These are phyloP conservation scores for Carcinoscorpius rotundicauda DNA, from an alignment of 1,140 invertebrate species.

Conservation along the genomic window DNA sequence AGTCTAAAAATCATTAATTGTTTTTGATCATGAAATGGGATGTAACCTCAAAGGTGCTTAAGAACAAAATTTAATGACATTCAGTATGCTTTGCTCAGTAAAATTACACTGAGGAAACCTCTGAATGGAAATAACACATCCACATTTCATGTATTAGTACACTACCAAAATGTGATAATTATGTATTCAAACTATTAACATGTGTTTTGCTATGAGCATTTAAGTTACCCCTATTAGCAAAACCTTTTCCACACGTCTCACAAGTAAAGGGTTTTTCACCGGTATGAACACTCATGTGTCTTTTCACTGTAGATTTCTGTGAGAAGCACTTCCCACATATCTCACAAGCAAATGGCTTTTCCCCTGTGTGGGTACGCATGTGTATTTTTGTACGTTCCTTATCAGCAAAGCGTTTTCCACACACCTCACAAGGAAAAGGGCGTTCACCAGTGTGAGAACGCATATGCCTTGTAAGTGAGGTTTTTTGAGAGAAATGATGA, in stretches of 20 bases:
- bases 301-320: conserved; percentile 28
- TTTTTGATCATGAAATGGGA: no score
- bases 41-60: no score
- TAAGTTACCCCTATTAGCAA: conserved; percentile 84
- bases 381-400: conserved; percentile 29
- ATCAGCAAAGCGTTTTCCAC: conserved; percentile 30
- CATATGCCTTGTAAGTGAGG: conserved; percentile 30
- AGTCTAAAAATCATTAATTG: no score
- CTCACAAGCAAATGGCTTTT: conserved; percentile 33
- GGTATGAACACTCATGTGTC: background rate
- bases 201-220: conserved; percentile 98
- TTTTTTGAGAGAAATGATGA: conserved; percentile 48
- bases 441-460: conserved; percentile 34
- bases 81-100: no score
- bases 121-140: no score
- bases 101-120: no score
- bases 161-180: no score
- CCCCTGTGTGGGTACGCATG: conserved; percentile 31
- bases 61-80: no score
- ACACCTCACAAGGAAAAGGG: conserved; percentile 33
- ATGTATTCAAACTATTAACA: conserved; percentile 7
- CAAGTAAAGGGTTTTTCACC: conserved; percentile 1
- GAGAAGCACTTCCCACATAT: conserved; percentile 36
- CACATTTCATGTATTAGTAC: no score
- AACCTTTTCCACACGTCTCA: background rate